Evolutionary conservation across 2,888 invertebrate genomes (phyloP).

Genomic region (Tillus elongatus): DNA sequence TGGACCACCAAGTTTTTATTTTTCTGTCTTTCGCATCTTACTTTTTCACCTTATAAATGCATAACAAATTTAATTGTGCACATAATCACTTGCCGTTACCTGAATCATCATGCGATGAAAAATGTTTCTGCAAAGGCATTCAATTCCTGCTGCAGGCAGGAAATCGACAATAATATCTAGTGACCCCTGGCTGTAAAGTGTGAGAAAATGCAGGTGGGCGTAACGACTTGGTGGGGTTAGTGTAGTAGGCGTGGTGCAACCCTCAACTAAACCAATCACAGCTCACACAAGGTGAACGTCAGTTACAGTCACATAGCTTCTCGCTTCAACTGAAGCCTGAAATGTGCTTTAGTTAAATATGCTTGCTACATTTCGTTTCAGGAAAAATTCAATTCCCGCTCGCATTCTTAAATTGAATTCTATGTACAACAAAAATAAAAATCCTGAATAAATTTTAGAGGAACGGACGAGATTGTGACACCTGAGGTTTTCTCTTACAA

Average conservation of each 20-base stretch:
- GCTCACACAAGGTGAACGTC: conserved; percentile 32
- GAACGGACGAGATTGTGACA: too few relatives aligned
- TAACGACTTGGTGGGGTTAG: conserved; percentile 36
- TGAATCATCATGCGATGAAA: too few relatives aligned
- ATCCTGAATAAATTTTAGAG: too few relatives aligned
- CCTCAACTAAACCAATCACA: conserved; percentile 30
- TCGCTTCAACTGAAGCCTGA: conserved; percentile 36
- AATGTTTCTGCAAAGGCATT: conserved; percentile 20
- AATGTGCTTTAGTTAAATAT: conserved; percentile 34
- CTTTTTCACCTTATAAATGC: too few relatives aligned
- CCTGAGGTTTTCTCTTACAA: too few relatives aligned
- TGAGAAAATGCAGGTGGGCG: conserved; percentile 41
- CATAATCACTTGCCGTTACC: too few relatives aligned
- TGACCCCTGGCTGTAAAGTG: conserved; percentile 42
- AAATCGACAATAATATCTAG: conserved; percentile 37
- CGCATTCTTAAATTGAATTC: too few relatives aligned
- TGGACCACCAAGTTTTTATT: too few relatives aligned
- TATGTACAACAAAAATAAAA: too few relatives aligned
- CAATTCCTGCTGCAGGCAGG: conserved; percentile 28
- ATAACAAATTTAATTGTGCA: too few relatives aligned
- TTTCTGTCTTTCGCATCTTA: too few relatives aligned
- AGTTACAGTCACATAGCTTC: conserved; percentile 39
- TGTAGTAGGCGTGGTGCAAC: conserved; percentile 27
- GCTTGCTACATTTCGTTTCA: conserved; percentile 22
- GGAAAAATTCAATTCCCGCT: too few relatives aligned